Base-by-base conservation (phyloP, 2,797 vertebrate genomes). In the Monodelphis domestica region DNA sequence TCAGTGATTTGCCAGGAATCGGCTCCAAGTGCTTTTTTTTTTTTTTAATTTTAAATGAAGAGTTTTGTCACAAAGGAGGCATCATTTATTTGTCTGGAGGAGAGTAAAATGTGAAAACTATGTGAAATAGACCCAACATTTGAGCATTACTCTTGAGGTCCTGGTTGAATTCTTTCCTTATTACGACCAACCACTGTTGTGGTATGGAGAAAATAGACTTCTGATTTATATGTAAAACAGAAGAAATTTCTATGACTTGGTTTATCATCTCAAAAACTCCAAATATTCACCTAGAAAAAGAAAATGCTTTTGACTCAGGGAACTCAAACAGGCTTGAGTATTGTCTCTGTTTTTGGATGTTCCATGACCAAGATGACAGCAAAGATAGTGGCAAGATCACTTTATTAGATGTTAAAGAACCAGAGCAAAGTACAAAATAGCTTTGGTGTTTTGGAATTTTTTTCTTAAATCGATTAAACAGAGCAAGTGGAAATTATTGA, bases 51-150 rank as follows among this genome's bases (percentile, higher is more conserved):
- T 63, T 91, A 87, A 57, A 53, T 92, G 52, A 78, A 21, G n/a
- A 78, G 24, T 78, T 78, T 78, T 96, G 12, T 95, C 91, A 70
- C 51, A 90, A 93, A 90, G 59, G 93, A 94, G 84, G 10, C 94
- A 96, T 53, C 70, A 56, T 51, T 97, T 95, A 56, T 51, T 97
- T 95, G 55, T 93, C 94, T 91, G 93, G 87, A 95, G 93, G 95
- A 96, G 96, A 95, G 59, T 88, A 33, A 15, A 89, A 89, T 96
- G 92, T 38, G n/a, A 21, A 78, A 38, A 38, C 17, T 91, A 89
- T 90, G 53, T 94, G 91, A 94, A 78, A 38, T 38, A 10, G n/a
- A 38, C n/a, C 38, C 30, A 90, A 52, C 87, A 70, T 78, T 94
- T 57, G 12, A 89, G 92, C 90, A n/a, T 88, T 90, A 29, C 94